A percentile compares a stretch with the other conserved stretches of the same genome.
Evolutionary conservation across 2,888 invertebrate genomes (phyloP).

Genomic region (Tiphia femorata): DNA sequence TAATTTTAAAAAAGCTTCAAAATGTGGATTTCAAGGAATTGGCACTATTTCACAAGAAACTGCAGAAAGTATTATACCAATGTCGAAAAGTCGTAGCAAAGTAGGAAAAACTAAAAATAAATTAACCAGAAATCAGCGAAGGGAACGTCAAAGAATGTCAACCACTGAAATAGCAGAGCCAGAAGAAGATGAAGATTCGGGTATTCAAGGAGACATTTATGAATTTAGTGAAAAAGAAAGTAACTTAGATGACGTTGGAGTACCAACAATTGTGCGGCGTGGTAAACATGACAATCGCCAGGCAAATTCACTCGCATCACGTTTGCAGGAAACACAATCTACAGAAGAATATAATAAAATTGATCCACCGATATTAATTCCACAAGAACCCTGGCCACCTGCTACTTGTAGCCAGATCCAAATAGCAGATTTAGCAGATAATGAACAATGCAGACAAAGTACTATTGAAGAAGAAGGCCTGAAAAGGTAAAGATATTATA

Average conservation of each 20-base stretch:
- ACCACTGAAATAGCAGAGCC: conserved; percentile 56
- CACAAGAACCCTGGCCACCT: conserved; percentile 56
- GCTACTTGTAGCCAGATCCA: conserved; percentile 18
- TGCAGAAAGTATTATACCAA: background rate
- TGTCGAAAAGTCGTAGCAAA: conserved; percentile 26
- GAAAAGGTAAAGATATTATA: conserved; percentile 45
- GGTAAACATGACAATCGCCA: conserved; percentile 54
- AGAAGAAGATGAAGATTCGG: conserved; percentile 67
- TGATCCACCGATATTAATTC: conserved; percentile 54
- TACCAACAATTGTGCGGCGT: conserved; percentile 57
- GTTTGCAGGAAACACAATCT: conserved; percentile 45
- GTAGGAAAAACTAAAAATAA: conserved; percentile 49
- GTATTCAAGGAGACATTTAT: conserved; percentile 71
- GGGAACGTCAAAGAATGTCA: conserved; percentile 33
- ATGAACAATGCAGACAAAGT: conserved; percentile 42
- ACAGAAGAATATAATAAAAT: conserved; percentile 49
- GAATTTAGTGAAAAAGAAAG: conserved; percentile 71
- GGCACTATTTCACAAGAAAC: conserved; percentile 6
- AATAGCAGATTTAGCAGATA: conserved; percentile 27
- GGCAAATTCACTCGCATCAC: conserved; percentile 37
- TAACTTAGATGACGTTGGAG: conserved; percentile 58
- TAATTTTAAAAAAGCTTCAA: conserved; percentile 35
- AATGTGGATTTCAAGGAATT: conserved; percentile 35
- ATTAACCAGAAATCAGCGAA: conserved; percentile 60
- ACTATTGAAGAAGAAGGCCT: conserved; percentile 44